Conservation (phyloP, 2,888 invertebrate genomes). For the Sarcophaga carnaria region DNA sequence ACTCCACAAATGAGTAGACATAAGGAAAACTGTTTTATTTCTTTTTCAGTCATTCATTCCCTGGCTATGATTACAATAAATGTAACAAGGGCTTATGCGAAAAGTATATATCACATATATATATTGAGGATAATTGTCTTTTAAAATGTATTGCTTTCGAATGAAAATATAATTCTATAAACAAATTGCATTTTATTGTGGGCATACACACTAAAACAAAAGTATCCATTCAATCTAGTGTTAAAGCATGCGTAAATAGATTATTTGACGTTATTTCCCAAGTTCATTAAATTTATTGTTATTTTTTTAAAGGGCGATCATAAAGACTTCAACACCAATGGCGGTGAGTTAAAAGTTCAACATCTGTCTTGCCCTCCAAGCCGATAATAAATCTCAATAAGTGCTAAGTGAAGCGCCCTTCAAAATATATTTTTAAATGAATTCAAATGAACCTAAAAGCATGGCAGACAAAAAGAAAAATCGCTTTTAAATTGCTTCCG, state of each 20-base stretch:
- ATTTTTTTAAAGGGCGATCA: constrained; percentile 21
- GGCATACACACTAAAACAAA: neutral
- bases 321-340: constrained; percentile 54
- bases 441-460: neutral
- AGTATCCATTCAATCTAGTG: neutral
- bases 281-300: constrained; percentile 36
- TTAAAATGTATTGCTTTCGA: too few relatives aligned
- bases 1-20: too few relatives aligned
- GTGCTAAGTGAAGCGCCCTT: constrained; percentile 59
- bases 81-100: too few relatives aligned
- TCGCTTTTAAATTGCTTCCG: constrained; percentile 26
- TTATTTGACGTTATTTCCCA: constrained; percentile 16
- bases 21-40: too few relatives aligned
- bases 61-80: too few relatives aligned
- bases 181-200: neutral
- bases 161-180: too few relatives aligned
- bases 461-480: constrained; percentile 3
- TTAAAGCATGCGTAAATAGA: constrained; percentile 36
- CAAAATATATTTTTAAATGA: constrained; percentile 35
- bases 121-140: too few relatives aligned
- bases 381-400: constrained; percentile 57
- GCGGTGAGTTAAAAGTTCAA: constrained; percentile 50
- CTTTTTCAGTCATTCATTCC: too few relatives aligned
- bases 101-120: too few relatives aligned
- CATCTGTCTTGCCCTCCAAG: constrained; percentile 43